Conservation (phyloP, 2,113 vertebrate genomes). For the Vireo altiloquus region DNA sequence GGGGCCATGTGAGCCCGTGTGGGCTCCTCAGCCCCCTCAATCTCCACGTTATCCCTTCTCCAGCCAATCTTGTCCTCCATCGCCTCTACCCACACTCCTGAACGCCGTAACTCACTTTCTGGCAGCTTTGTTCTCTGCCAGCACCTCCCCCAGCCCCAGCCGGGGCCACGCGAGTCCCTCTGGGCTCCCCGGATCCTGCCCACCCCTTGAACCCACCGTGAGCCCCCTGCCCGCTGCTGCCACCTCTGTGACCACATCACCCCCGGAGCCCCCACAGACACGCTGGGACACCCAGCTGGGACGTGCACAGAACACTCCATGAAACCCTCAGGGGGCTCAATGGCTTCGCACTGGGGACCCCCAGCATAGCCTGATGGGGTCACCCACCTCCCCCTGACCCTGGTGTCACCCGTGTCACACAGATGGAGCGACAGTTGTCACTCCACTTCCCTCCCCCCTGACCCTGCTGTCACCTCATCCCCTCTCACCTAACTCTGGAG, state of each 20-base stretch:
- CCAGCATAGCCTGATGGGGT: neutral
- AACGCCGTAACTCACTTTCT: neutral
- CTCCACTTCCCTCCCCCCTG: neutral
- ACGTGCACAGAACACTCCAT: too few relatives aligned
- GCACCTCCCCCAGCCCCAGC: neutral
- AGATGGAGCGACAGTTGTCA: neutral
- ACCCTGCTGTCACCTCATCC: neutral
- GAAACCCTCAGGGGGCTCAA: neutral
- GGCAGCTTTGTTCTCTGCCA: neutral
- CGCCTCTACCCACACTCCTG: neutral
- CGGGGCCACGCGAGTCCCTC: too few relatives aligned
- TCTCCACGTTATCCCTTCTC: neutral
- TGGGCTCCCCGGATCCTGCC: neutral
- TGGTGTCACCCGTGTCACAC: neutral
- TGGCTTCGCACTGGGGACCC: neutral
- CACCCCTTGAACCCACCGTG: neutral
- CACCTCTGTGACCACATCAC: neutral
- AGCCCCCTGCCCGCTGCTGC: fast-evolving
- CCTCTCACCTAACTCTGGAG: neutral
- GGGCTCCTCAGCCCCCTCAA: neutral
- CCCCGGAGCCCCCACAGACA: too few relatives aligned
- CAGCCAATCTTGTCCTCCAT: neutral
- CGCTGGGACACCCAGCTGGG: fast-evolving
- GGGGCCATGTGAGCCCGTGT: neutral
- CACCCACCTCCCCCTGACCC: neutral